Evolutionary conservation across 2,113 vertebrate species (phyloP).

Genomic region (Python bivittatus): DNA sequence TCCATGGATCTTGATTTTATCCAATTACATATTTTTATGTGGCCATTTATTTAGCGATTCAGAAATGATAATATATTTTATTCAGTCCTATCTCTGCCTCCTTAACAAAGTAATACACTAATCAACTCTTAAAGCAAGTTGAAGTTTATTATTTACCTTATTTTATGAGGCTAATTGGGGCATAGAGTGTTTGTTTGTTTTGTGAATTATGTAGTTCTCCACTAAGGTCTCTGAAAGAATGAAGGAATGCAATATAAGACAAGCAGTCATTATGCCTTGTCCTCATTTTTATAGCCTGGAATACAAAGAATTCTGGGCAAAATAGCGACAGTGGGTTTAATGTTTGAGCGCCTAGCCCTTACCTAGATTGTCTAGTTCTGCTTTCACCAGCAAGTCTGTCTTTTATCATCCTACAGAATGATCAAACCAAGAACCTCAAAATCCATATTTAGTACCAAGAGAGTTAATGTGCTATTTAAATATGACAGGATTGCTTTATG

Average conservation of each 20-base stretch:
- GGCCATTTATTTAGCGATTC: too few relatives aligned
- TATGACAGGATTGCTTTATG: not conserved
- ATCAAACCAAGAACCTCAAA: not conserved
- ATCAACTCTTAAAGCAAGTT: not conserved
- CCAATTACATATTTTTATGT: too few relatives aligned
- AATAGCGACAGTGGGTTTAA: not conserved
- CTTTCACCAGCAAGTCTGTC: not conserved
- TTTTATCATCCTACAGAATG: not conserved
- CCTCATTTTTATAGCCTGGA: not conserved
- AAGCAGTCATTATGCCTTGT: not conserved
- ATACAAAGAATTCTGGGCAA: not conserved
- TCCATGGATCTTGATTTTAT: too few relatives aligned
- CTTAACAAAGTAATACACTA: not conserved
- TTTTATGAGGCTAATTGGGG: not conserved
- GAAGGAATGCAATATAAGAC: not conserved
- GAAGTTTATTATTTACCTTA: not conserved
- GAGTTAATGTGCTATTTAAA: conserved; percentile 11
- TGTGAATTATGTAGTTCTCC: not conserved
- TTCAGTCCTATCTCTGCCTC: not conserved
- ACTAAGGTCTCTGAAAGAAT: not conserved
- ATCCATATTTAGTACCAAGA: conserved; percentile 24
- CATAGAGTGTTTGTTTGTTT: not conserved
- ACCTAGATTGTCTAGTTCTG: not conserved
- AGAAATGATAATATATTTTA: too few relatives aligned
- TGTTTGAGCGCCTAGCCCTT: not conserved